Percentiles rank a stretch among this genome's conserved stretches.
Evolutionary conservation across 1,140 invertebrate species (phyloP).

Genomic region (Atta cephalotes): DNA sequence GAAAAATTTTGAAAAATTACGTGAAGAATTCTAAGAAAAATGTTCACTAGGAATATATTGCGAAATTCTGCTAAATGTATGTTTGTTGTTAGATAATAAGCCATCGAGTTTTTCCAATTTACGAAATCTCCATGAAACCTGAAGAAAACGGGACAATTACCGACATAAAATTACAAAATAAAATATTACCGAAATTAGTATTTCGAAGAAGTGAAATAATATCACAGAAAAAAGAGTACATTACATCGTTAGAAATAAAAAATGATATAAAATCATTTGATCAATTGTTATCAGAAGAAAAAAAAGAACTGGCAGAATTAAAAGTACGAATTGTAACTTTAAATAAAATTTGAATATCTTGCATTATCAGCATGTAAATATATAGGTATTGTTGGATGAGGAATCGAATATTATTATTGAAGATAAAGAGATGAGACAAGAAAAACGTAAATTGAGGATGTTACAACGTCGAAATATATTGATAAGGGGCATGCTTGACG

Average conservation of each 20-base stretch:
- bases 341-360: background rate
- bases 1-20: too few species aligned
- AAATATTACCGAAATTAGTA: constrained; percentile 43
- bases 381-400: constrained; percentile 77
- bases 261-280: background rate
- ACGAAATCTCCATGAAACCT: constrained; percentile 21
- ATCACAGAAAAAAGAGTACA: constrained; percentile 52
- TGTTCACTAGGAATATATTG: background rate
- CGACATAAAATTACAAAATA: constrained; percentile 63
- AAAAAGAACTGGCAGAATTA: background rate
- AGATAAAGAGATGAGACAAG: constrained; percentile 67
- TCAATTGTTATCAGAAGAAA: background rate
- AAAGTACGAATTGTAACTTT: constrained; percentile 9
- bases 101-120: constrained; percentile 50
- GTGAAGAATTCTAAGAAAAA: too few species aligned
- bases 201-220: constrained; percentile 36
- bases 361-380: background rate
- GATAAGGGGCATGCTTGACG: background rate
- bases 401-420: constrained; percentile 75
- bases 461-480: constrained; percentile 52
- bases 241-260: constrained; percentile 13
- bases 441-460: constrained; percentile 61
- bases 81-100: constrained; percentile 60
- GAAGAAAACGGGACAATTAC: constrained; percentile 49
- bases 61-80: constrained; percentile 10